Conservation (phyloP, 2,113 vertebrate species). For the Hydrolagus affinis region DNA sequence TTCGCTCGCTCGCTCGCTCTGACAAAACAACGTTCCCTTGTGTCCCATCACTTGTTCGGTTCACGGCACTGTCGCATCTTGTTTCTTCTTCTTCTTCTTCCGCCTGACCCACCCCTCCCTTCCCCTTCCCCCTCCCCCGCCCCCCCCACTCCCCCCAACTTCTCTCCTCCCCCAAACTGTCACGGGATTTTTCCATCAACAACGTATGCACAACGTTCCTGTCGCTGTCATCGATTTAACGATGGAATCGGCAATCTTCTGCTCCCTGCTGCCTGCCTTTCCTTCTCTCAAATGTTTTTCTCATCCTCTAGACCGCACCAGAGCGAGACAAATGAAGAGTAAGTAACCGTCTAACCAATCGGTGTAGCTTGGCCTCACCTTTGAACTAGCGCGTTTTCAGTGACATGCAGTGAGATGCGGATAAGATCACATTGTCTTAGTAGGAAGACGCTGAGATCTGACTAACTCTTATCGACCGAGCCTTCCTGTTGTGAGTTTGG, state of each 20-base stretch:
- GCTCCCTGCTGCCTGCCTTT: neutral
- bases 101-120: constrained; percentile 37
- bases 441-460: neutral
- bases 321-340: constrained; percentile 74
- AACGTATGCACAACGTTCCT: neutral
- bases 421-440: neutral
- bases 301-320: constrained; percentile 54
- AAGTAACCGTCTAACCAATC: constrained; percentile 54
- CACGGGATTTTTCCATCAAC: constrained; percentile 14
- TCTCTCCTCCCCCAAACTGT: constrained; percentile 36
- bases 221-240: neutral
- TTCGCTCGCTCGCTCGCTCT: neutral
- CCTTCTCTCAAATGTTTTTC: constrained; percentile 25
- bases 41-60: constrained; percentile 35
- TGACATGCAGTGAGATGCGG: neutral
- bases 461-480: neutral
- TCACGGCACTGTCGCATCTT: constrained; percentile 33
- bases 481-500: neutral
- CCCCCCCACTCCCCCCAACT: constrained; percentile 28
- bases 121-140: constrained; percentile 39
- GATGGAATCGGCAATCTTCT: neutral
- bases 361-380: neutral
- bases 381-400: neutral
- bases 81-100: constrained; percentile 39
- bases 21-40: constrained; percentile 34